Base-by-base conservation (phyloP, 1,140 invertebrate genomes). In the Capitella teleta region DNA sequence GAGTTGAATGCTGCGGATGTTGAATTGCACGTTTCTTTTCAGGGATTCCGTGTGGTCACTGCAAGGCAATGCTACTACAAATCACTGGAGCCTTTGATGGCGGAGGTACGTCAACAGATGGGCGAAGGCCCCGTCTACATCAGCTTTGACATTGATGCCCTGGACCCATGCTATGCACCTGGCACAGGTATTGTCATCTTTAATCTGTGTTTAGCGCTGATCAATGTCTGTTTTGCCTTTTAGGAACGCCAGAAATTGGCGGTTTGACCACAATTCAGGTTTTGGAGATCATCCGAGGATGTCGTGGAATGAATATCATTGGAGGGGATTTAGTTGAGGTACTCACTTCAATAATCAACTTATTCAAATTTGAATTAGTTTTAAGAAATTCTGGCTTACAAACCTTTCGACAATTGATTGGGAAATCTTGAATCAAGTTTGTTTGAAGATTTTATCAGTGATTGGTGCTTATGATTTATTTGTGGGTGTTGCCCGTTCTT, bases 81-180 rank as follows among this genome's bases (percentile, higher is more conserved):
- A 43, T 66, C 67, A 1, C 32, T 69, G 52, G 48, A 47, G 8
- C 58, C 61, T 1, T 46, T 67, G 6, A 69, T 69, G 63, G 50
- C 51, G 6, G 65, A 69, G 40, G 59, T 69, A 1, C 52, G 60
- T 18, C 28, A 55, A 8, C 61, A 58, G 54, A 63, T 66, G 58
- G 62, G 78, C 45, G 76, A 77, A 8, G 80, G 79, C 53, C 83
- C 86, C 1, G 72, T 90, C 18, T 90, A 95, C 62, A 79, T 94
- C 1, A 90, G 86, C 66, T 93, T 90, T 68, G 90, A 94, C 68
- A 89, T 94, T 47, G 90, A 95, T 70, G 79, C 82, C 0, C 66
- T 94, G 41, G 89, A 94, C 74, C 80, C 84, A n/a, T 58, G 82
- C 5, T 83, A 86, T 73, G 87, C 87, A 12, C 85, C 86, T 5